Evolutionary conservation across 2,113 vertebrate species (phyloP), one percentile per base, ranked within the genome.

Genomic region (Heterotis niloticus): DNA sequence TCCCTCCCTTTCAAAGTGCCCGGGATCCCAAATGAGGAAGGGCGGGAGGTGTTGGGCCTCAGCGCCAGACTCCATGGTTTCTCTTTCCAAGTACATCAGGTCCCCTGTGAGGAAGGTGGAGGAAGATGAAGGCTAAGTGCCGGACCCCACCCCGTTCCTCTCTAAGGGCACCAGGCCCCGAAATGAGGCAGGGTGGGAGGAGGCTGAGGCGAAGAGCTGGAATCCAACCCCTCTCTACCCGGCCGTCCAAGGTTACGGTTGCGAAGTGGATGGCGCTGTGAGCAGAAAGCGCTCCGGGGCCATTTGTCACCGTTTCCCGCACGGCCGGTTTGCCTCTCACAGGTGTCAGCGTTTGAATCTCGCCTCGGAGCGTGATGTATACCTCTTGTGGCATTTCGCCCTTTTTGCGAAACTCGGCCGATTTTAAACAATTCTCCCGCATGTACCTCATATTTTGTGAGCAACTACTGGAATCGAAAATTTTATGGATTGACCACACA

Each of bases 301-400:
- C 29, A 12, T 75, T 75, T 75, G 73, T 75, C 56, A 28, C 54
- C 13, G 23, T 56, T 52, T 26, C 44, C 11, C 5, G 23, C 23
- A 56, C 56, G 52, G 54, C 34, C 69, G 23, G 28, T 59, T 65
- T 64, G 68, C 72, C 71, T 16, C 11, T 74, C 71, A 57, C 56
- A 54, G 51, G 52, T 59, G 51, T 59, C 59, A 62, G 59, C 20
- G 59, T 62, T 62, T 62, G 13, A 20, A 62, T 62, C 11, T 62
- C 20, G 20, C 20, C 11, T 13, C 28, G 26, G 54, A 59, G 26
- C 54, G 10, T 74, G 24, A 74, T 16, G 71, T 73, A 59, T 73
- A 28, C 56, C 51, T 74, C 16, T 74, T 74, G 11, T 20, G 69
- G 54, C 71, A n/a, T 13, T 28, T 23, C 71, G 28, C 26, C 57